Conservation (phyloP, 1,140 invertebrate genomes). For the Drosophila carrolli region DNA sequence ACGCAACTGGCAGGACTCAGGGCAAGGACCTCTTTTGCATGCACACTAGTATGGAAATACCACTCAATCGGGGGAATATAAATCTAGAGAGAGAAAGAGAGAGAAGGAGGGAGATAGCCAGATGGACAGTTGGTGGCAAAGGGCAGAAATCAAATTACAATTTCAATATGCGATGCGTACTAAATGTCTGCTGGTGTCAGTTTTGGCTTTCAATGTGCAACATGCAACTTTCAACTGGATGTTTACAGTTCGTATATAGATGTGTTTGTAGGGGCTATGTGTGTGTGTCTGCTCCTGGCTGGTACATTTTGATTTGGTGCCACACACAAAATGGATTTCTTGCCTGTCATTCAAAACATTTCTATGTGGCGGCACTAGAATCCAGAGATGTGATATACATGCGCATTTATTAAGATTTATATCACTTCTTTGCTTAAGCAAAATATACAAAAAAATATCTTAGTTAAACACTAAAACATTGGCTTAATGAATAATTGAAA, state of each 20-base stretch:
- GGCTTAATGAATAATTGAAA: no score
- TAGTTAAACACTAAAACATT: no score
- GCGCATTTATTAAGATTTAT: no score
- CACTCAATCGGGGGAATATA: constrained; percentile 7
- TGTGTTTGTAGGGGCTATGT: constrained; percentile 13
- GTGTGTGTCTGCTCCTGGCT: constrained; percentile 32
- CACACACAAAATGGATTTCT: constrained; percentile 73
- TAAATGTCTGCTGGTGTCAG: constrained; percentile 76
- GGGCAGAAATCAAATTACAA: constrained; percentile 81
- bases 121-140: constrained; percentile 72
- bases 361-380: constrained; percentile 24
- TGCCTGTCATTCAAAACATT: constrained; percentile 52
- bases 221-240: constrained; percentile 74
- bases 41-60: constrained; percentile 17
- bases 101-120: constrained; percentile 35
- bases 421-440: no score
- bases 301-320: constrained; percentile 70
- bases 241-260: constrained; percentile 58
- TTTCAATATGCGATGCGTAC: constrained; percentile 81
- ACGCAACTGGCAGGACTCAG: constrained; percentile 23
- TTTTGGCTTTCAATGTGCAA: constrained; percentile 72
- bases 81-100: not conserved
- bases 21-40: constrained; percentile 37
- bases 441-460: no score
- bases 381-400: constrained; percentile 16